Percentiles rank a stretch among this genome's conserved stretches.
Evolutionary conservation across 2,888 invertebrate genomes (phyloP).

Genomic region (Drosophila anceps): DNA sequence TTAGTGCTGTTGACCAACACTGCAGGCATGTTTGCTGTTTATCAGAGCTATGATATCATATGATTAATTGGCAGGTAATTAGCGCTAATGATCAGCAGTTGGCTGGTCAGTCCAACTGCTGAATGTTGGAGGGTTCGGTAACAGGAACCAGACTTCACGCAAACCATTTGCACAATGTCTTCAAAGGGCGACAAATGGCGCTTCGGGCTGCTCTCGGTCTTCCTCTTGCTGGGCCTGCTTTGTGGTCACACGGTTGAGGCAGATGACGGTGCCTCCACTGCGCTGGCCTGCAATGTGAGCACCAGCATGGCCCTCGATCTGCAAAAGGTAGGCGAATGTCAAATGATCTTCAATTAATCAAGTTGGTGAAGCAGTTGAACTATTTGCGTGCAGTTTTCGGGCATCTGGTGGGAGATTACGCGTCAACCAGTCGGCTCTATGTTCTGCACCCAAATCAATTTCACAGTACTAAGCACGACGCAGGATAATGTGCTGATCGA

Average conservation of each 20-base stretch:
- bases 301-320: slow-evolving; percentile 49
- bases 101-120: slow-evolving; percentile 3
- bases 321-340: slow-evolving; percentile 32
- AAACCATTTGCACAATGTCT: slow-evolving; percentile 42
- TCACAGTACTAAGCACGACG: slow-evolving; percentile 37
- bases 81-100: slow-evolving; percentile 24
- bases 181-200: slow-evolving; percentile 1
- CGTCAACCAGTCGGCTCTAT: slow-evolving; percentile 59
- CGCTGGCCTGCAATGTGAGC: slow-evolving; percentile 33
- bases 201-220: slow-evolving; percentile 19
- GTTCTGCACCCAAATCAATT: slow-evolving; percentile 62
- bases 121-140: slow-evolving; percentile 31
- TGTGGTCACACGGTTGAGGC: slow-evolving; percentile 27
- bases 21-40: slow-evolving; percentile 7
- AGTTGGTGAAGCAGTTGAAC: background rate
- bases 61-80: slow-evolving; percentile 58
- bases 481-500: slow-evolving; percentile 47
- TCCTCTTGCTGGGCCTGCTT: slow-evolving; percentile 37
- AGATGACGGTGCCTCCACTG: background rate
- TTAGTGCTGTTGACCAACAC: slow-evolving; percentile 17
- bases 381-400: slow-evolving; percentile 50
- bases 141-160: slow-evolving; percentile 32
- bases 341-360: no score
- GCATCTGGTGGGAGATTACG: slow-evolving; percentile 74
- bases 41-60: slow-evolving; percentile 53